A percentile compares a stretch with the other conserved stretches of the same genome.
Conservation (phyloP, 2,888 invertebrate genomes). For the Ditylenchus weischeri region DNA sequence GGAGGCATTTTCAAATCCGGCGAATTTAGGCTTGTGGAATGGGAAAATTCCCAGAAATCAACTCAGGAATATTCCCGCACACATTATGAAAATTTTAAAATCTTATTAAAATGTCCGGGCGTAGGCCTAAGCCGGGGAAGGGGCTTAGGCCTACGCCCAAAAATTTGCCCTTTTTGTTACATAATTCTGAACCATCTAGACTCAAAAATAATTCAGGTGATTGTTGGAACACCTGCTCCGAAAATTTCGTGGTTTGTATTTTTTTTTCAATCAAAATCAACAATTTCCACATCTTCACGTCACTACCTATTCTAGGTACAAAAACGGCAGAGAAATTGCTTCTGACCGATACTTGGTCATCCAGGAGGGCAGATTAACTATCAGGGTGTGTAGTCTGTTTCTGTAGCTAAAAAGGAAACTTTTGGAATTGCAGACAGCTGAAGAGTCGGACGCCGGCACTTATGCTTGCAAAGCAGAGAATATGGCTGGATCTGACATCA, state of each 20-base stretch:
- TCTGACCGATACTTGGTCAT: constrained; percentile 12
- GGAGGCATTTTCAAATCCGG: no score
- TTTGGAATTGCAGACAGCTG: constrained; percentile 48
- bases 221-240: constrained; percentile 60
- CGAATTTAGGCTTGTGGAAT: no score
- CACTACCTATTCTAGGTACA: constrained; percentile 23
- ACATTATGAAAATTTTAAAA: no score
- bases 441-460: constrained; percentile 65
- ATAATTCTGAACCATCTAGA: not conserved
- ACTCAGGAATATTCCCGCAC: no score
- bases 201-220: constrained; percentile 12
- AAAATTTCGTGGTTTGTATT: constrained; percentile 58
- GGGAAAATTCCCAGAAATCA: no score
- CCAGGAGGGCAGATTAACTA: constrained; percentile 35
- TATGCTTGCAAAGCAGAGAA: constrained; percentile 68
- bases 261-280: no score
- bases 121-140: no score
- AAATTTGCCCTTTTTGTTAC: no score
- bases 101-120: no score
- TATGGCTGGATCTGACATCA: constrained; percentile 63
- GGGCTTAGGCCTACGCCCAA: no score
- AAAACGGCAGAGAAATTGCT: constrained; percentile 50
- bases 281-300: no score
- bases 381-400: constrained; percentile 26
- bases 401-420: not conserved